Evolutionary conservation across 1,140 invertebrate genomes (phyloP), one percentile per base, ranked within the genome.

Genomic region (Drosophila leontia): DNA sequence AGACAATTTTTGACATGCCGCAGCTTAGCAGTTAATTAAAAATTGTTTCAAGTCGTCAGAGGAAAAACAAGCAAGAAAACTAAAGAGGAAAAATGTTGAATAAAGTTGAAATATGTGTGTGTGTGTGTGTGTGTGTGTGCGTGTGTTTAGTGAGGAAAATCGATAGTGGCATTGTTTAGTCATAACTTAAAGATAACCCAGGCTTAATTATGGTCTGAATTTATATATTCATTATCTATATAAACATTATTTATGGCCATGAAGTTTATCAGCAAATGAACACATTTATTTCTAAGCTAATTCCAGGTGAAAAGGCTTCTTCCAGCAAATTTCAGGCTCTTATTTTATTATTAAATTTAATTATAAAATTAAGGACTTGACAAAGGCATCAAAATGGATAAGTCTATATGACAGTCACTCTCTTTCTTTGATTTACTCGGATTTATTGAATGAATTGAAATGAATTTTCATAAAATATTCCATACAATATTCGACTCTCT

Each of bases 11-110:
- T 69, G 68, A 57, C 70, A 63, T 48, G 68, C 69, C 39, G 62
- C 39, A 29, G 32, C 34, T 48, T 23, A 32, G 42, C 44, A 75
- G 70, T 75, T 75, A 75, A 75, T 75, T 75, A 75, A 75, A 75
- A 75, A 75, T 64, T 75, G 41, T 35, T 48, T 47, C 42, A 75
- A 74, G 47, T 9, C 35, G 34, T 26, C 48, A 0, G 2, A 55
- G 13, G 13, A 39, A 42, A 44, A 41, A 39, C 7, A 9, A 13
- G 3, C 19, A 6, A 37, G 0, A 11, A 39, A 26, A 23, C 23
- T 23, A 23, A 23, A 23, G 23, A 23, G 23, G 0, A 11, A 39
- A 26, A 29, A 29, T 29, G 26, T 29, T 29, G 26, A 29, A 29
- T 29, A 29, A 29, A 29, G 26, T 29, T 29, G 26, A 29, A 7